Conservation (phyloP, 2,888 invertebrate genomes). For the Spodoptera picta region DNA sequence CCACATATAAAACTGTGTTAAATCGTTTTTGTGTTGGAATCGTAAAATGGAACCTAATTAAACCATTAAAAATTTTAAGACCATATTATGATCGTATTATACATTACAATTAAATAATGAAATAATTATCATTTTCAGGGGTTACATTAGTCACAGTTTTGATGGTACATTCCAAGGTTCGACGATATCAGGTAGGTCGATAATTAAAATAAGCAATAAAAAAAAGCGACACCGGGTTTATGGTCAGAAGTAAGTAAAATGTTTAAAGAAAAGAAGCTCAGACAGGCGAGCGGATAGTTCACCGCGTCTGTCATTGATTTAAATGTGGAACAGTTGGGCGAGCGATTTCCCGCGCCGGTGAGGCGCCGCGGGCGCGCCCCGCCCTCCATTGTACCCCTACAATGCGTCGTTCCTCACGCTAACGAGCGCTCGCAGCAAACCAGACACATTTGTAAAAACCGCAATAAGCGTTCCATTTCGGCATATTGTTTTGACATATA, state of each 20-base stretch:
- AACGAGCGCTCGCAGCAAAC: constrained; percentile 86
- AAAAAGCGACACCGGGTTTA: too few relatives aligned
- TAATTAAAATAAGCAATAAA: constrained; percentile 6
- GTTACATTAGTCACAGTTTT: constrained; percentile 25
- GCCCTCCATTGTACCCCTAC: constrained; percentile 85
- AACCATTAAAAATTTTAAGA: constrained; percentile 40
- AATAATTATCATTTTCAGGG: constrained; percentile 3
- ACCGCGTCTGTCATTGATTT: constrained; percentile 77
- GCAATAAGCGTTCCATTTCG: constrained; percentile 87
- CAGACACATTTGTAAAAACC: constrained; percentile 88
- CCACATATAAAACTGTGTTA: constrained; percentile 10
- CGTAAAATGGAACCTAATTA: constrained; percentile 37
- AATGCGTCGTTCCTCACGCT: constrained; percentile 86
- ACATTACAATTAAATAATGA: constrained; percentile 23
- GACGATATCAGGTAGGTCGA: constrained; percentile 33
- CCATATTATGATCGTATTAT: constrained; percentile 17
- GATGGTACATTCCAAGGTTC: constrained; percentile 28
- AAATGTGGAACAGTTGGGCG: constrained; percentile 71
- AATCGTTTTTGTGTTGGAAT: constrained; percentile 30
- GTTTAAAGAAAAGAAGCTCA: constrained; percentile 1
- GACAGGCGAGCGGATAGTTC: constrained; percentile 58
- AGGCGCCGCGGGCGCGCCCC: constrained; percentile 78
- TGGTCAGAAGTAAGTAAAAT: background rate
- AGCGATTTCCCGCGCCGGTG: constrained; percentile 70
- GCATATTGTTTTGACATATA: constrained; percentile 89